phyloP scores from a whole-genome alignment of 2,888 invertebrate species.

The Metallyticus violacea region DNA sequence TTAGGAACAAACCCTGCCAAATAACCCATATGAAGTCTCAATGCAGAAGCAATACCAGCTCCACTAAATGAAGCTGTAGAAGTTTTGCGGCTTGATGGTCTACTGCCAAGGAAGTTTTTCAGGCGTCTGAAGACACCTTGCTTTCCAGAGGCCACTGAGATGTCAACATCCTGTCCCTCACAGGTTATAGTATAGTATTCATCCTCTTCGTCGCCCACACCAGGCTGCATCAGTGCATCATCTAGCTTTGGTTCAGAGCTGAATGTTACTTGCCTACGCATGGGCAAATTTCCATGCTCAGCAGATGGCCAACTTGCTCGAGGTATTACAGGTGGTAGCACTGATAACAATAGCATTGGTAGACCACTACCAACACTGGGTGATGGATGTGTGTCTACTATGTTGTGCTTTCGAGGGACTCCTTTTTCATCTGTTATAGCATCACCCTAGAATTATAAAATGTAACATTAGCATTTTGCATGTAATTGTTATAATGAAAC shows the following conservation, averaged over 20 bases:
- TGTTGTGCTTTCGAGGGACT: background rate
- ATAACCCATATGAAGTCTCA: constrained; percentile 70
- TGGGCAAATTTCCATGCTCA: constrained; percentile 57
- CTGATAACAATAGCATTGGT: constrained; percentile 67
- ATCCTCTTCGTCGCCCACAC: background rate
- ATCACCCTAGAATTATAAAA: background rate
- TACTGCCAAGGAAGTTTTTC: constrained; percentile 56
- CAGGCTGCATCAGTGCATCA: constrained; percentile 42
- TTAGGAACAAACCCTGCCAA: constrained; percentile 68
- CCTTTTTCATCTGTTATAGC: background rate
- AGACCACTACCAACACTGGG: constrained; percentile 60
- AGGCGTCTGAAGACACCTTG: constrained; percentile 45
- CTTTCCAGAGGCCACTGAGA: constrained; percentile 16
- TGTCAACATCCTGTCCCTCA: background rate
- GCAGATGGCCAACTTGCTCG: constrained; percentile 76
- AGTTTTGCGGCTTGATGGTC: constrained; percentile 64
- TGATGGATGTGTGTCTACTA: constrained; percentile 1
- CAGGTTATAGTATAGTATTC: background rate
- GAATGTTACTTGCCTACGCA: constrained; percentile 60
- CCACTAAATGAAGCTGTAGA: constrained; percentile 58
- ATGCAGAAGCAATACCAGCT: constrained; percentile 61
- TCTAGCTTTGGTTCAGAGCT: constrained; percentile 65
- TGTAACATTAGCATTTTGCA: background rate
- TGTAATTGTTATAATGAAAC: too few relatives aligned
- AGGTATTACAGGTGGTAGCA: constrained; percentile 71